Percentiles rank a stretch among this genome's conserved stretches.
Conservation (phyloP, 1,140 invertebrate genomes). For the Scaptomyza pallida region DNA sequence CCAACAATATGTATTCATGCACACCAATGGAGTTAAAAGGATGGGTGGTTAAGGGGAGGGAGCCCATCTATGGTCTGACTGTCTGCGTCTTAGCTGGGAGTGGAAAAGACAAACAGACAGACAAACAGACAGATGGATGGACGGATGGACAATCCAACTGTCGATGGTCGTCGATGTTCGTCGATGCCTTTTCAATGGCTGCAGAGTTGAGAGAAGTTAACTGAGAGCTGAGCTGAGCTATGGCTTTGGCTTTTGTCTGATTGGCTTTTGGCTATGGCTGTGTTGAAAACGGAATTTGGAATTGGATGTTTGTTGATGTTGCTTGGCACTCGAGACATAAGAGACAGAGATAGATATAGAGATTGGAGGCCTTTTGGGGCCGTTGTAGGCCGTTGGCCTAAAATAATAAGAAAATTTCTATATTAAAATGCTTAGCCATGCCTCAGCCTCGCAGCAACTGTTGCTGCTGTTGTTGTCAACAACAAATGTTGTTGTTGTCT, state of each 20-base stretch:
- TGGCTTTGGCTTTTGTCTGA: conserved; percentile 30
- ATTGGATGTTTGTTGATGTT: conserved; percentile 52
- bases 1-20: conserved; percentile 54
- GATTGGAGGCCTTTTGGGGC: conserved; percentile 49
- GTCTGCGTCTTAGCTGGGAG: conserved; percentile 24
- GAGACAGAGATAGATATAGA: background rate
- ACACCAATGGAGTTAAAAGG: background rate
- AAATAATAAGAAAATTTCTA: conserved; percentile 83
- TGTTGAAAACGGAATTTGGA: conserved; percentile 45
- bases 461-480: conserved; percentile 2
- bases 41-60: background rate
- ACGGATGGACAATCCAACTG: background rate
- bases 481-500: conserved; percentile 11
- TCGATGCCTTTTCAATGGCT: conserved; percentile 40
- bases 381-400: conserved; percentile 81
- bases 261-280: conserved; percentile 42
- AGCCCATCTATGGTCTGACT: conserved; percentile 53
- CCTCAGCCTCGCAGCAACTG: conserved; percentile 44
- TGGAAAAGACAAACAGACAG: background rate
- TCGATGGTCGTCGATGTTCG: conserved; percentile 3
- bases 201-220: background rate
- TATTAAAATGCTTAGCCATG: conserved; percentile 81
- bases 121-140: background rate
- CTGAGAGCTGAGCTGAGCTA: conserved; percentile 14
- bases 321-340: conserved; percentile 29